Conservation (phyloP, 2,888 invertebrate genomes). For the Terebella lapidaria region DNA sequence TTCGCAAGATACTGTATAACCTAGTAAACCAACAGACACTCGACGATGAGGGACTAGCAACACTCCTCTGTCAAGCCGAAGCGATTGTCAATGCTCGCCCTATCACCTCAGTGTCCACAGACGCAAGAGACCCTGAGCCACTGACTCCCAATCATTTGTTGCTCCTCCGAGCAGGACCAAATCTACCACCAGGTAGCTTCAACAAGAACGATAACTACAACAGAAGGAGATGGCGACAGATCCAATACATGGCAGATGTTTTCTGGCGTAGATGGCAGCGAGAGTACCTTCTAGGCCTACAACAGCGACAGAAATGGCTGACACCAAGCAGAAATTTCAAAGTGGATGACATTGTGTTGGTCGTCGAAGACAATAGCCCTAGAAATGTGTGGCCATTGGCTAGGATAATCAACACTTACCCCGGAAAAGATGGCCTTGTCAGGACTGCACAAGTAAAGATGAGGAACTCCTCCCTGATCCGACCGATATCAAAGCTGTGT, state of each 20-base stretch:
- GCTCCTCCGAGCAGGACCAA: not conserved
- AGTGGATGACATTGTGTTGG: not conserved
- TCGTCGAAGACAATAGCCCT: not conserved
- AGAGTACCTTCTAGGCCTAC: constrained; percentile 9
- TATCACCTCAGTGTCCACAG: not conserved
- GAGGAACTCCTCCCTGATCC: not conserved
- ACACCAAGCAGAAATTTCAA: not conserved
- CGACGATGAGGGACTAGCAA: not conserved
- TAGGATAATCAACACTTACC: not conserved
- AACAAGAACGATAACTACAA: constrained; percentile 10
- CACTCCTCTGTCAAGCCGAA: not conserved
- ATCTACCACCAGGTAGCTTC: not conserved
- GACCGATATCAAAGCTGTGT: not conserved
- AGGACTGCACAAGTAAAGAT: not conserved
- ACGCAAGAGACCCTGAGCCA: not conserved
- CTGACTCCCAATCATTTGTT: not conserved
- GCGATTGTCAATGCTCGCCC: not conserved
- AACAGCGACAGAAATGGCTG: not conserved
- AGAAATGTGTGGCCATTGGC: not conserved
- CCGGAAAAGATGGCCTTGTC: not conserved
- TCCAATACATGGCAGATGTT: constrained; percentile 15
- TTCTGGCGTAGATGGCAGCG: constrained; percentile 16
- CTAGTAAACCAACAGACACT: not conserved
- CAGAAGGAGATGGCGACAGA: not conserved
- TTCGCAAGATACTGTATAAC: not conserved